These are phyloP conservation scores for Odontesthes bonariensis DNA, from an alignment of 2,113 vertebrate genomes.

Conservation along the genomic window DNA sequence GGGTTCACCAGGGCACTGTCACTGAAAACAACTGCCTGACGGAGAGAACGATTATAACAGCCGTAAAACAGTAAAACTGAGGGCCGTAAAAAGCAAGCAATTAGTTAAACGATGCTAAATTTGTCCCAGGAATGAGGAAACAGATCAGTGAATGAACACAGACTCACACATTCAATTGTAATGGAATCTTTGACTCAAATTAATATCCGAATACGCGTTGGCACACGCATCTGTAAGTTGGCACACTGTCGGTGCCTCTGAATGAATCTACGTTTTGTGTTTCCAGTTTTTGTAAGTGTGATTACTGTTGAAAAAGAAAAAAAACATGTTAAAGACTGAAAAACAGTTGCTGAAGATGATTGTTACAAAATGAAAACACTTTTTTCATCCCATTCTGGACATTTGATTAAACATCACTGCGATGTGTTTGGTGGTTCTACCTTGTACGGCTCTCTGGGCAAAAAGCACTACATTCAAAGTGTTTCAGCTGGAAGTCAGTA, in stretches of 20 bases:
- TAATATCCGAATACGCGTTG: too few relatives aligned
- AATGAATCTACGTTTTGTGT: too few relatives aligned
- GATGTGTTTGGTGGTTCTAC: not conserved
- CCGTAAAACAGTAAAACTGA: not conserved
- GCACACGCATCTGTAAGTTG: too few relatives aligned
- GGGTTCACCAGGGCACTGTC: not conserved
- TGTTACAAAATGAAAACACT: conserved; percentile 5
- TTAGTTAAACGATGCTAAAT: not conserved
- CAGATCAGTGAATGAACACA: not conserved
- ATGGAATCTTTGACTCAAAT: too few relatives aligned
- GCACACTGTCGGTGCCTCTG: too few relatives aligned
- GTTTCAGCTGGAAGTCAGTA: not conserved
- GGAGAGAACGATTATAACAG: not conserved
- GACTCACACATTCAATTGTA: too few relatives aligned
- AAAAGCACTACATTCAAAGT: not conserved
- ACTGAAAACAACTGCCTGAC: not conserved
- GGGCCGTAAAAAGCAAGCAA: conserved; percentile 5
- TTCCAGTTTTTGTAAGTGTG: too few relatives aligned
- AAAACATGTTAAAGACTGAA: not conserved
- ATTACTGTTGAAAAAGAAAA: too few relatives aligned
- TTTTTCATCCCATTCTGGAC: too few relatives aligned
- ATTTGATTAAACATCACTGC: conserved; percentile 4
- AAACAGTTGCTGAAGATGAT: not conserved
- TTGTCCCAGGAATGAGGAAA: not conserved
- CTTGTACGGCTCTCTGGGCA: not conserved